Percentiles rank a stretch among this genome's conserved stretches.
Conservation (phyloP, 2,888 invertebrate genomes). For the Drosophila demipolita region DNA sequence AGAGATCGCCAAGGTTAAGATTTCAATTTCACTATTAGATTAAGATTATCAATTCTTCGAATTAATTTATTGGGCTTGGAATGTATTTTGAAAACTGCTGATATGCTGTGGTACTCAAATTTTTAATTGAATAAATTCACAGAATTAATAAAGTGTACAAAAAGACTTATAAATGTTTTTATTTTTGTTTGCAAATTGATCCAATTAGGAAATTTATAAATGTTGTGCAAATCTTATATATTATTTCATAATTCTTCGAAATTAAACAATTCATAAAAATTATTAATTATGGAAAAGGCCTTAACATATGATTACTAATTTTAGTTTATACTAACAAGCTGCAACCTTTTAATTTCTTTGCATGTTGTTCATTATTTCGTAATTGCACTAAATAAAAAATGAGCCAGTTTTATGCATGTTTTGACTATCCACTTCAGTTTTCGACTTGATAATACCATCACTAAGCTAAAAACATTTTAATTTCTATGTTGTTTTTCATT, state of each 20-base stretch:
- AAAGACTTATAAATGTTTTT: not conserved
- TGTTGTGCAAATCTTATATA: not conserved
- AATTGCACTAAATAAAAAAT: not conserved
- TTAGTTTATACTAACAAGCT: constrained; percentile 10
- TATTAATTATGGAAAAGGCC: not conserved
- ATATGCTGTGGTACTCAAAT: not conserved
- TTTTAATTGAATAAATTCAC: not conserved
- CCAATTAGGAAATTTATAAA: not conserved
- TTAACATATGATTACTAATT: not conserved
- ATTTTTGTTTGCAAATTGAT: not conserved
- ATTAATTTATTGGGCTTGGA: not conserved
- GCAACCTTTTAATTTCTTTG: constrained; percentile 12
- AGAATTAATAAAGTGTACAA: not conserved
- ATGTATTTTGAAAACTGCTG: not conserved
- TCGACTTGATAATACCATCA: not conserved
- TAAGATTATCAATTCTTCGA: constrained; percentile 2
- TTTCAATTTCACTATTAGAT: not conserved
- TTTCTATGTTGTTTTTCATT: constrained; percentile 5
- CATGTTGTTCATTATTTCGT: not conserved
- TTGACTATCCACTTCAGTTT: not conserved
- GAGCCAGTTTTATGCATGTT: not conserved
- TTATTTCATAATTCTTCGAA: not conserved
- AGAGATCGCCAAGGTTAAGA: not conserved
- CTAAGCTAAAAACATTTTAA: constrained; percentile 8
- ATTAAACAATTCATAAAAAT: not conserved